Percentiles rank a stretch among this genome's conserved stretches.
Evolutionary conservation across 2,888 invertebrate genomes (phyloP).

Genomic region (Tetragnatha montana): DNA sequence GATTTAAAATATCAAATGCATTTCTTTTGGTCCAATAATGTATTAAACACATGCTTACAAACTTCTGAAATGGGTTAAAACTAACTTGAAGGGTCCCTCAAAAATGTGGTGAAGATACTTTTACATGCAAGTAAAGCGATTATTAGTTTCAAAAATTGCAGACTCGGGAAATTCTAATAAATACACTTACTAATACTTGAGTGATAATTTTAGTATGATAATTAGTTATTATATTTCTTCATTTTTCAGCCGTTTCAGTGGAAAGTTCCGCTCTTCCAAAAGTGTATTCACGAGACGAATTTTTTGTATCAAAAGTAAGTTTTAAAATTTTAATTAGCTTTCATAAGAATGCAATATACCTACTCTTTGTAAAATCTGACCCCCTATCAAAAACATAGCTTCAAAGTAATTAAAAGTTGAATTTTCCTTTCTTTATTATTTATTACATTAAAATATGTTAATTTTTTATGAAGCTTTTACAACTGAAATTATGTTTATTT

Average conservation of each 20-base stretch:
- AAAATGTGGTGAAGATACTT: background rate
- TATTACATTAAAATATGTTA: background rate
- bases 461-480: background rate
- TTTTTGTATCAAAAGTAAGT: slow-evolving; percentile 39
- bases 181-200: background rate
- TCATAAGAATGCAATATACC: no score
- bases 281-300: slow-evolving; percentile 27
- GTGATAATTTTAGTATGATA: background rate
- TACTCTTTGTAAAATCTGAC: no score
- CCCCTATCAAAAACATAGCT: no score
- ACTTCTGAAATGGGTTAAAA: background rate
- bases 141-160: background rate
- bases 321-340: background rate
- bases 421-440: background rate
- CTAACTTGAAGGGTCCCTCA: background rate
- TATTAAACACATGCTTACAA: background rate
- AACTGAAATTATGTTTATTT: no score
- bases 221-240: background rate
- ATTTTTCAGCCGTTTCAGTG: slow-evolving; percentile 35
- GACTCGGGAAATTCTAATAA: background rate
- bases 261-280: slow-evolving; percentile 30
- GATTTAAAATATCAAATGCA: no score
- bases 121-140: background rate
- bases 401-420: background rate
- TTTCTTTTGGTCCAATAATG: no score